Percentiles rank a stretch among this genome's conserved stretches.
These are phyloP conservation scores for Pocota personata DNA, from an alignment of 2,888 invertebrate genomes.

Conservation along the genomic window DNA sequence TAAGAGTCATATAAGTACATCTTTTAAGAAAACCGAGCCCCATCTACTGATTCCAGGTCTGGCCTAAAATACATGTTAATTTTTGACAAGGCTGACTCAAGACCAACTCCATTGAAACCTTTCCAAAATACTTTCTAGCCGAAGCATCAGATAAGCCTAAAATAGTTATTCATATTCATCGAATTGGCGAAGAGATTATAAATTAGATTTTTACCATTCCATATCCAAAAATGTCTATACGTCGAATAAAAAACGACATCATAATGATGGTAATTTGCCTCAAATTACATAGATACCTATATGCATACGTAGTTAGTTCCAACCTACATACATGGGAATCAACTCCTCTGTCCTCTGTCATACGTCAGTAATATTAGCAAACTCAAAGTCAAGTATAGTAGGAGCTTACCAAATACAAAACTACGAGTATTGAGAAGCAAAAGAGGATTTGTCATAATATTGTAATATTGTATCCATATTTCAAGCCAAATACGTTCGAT, in stretches of 20 bases:
- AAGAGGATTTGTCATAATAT: constrained; percentile 71
- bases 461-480: constrained; percentile 57
- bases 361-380: not conserved
- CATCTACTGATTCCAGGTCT: too few relatives aligned
- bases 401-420: constrained; percentile 30
- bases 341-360: not conserved
- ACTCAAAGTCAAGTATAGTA: constrained; percentile 28
- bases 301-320: not conserved
- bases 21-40: too few relatives aligned
- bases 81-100: too few relatives aligned
- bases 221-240: not conserved
- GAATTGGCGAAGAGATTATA: not conserved
- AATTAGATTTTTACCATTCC: not conserved
- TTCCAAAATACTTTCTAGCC: too few relatives aligned
- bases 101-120: too few relatives aligned
- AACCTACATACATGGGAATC: not conserved
- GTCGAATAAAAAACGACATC: constrained; percentile 1
- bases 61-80: too few relatives aligned
- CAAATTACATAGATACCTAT: not conserved
- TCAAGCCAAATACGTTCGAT: constrained; percentile 43
- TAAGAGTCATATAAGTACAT: too few relatives aligned
- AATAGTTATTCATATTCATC: not conserved
- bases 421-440: constrained; percentile 49
- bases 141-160: too few relatives aligned
- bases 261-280: not conserved